phyloP scores from a whole-genome alignment of 1,140 invertebrate genomes.

The Zaprionus inermis region DNA sequence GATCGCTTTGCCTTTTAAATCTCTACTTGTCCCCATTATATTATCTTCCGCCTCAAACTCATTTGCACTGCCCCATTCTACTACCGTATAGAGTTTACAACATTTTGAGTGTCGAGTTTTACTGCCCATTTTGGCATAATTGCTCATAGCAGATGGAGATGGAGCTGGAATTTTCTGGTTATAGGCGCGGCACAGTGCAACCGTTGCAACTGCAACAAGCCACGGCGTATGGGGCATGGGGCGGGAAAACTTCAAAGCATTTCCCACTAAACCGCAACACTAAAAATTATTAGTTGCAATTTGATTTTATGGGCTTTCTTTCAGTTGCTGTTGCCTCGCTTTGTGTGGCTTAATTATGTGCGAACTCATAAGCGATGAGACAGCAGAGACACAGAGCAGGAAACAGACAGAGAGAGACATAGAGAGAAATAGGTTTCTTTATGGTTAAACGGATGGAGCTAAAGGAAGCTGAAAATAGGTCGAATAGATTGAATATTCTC shows the following conservation, averaged over 20 bases:
- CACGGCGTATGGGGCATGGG: slow-evolving; percentile 12
- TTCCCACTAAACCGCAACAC: slow-evolving; percentile 18
- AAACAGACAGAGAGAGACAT: not conserved
- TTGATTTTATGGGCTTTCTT: slow-evolving; percentile 59
- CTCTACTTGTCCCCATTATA: not conserved
- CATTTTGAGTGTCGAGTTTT: slow-evolving; percentile 20
- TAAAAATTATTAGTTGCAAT: slow-evolving; percentile 67
- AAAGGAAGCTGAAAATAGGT: not conserved
- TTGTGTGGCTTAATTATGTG: slow-evolving; percentile 75
- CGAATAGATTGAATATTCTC: slow-evolving; percentile 1
- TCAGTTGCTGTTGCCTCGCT: slow-evolving; percentile 31
- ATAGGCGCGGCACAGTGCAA: slow-evolving; percentile 2
- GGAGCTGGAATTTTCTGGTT: slow-evolving; percentile 1
- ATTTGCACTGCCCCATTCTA: not conserved
- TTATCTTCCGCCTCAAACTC: not conserved
- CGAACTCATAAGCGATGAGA: slow-evolving; percentile 49
- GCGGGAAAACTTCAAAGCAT: slow-evolving; percentile 36
- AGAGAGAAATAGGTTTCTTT: not conserved
- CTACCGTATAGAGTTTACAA: slow-evolving; percentile 13
- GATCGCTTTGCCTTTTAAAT: no score
- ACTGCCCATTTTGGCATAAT: slow-evolving; percentile 65
- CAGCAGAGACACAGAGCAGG: not conserved
- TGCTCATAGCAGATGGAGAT: slow-evolving; percentile 43
- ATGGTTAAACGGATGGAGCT: not conserved
- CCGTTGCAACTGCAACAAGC: slow-evolving; percentile 9